phyloP scores from a whole-genome alignment of 92 coral and sea anemone genomes.

The Parazoanthus atlanticus region DNA sequence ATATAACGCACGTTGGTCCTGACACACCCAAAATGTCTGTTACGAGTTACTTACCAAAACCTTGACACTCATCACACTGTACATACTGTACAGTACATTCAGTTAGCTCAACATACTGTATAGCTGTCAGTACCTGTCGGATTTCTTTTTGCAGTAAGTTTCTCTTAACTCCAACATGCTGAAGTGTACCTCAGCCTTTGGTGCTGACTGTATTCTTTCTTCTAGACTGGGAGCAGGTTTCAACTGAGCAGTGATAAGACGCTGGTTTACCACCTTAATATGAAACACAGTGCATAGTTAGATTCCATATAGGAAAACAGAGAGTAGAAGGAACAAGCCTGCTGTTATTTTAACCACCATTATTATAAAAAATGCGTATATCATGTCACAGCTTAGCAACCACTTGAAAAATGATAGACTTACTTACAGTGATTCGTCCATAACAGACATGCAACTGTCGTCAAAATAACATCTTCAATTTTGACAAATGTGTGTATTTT shows the following conservation, averaged over 20 bases:
- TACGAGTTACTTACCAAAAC: no score
- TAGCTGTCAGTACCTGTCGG: neutral
- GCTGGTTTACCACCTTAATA: slow-evolving; percentile 81
- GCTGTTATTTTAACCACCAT: neutral
- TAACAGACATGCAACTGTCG: no score
- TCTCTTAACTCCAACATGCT: slow-evolving; percentile 50
- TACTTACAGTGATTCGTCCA: no score
- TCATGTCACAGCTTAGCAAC: no score
- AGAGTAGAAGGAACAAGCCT: neutral
- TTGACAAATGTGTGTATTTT: no score
- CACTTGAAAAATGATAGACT: no score
- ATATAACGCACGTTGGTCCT: no score
- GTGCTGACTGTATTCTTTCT: slow-evolving; percentile 62
- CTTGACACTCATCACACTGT: neutral
- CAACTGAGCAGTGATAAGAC: slow-evolving; percentile 72
- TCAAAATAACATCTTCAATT: no score
- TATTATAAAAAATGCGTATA: no score
- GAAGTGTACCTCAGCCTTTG: slow-evolving; percentile 64
- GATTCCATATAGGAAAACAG: neutral
- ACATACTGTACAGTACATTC: neutral
- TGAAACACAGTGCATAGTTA: neutral
- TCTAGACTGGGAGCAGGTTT: slow-evolving; percentile 59
- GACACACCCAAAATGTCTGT: neutral
- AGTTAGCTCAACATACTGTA: neutral
- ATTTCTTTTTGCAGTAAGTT: neutral